phyloP scores from a whole-genome alignment of 2,888 invertebrate species.

The Xanthorhoe spadicearia region DNA sequence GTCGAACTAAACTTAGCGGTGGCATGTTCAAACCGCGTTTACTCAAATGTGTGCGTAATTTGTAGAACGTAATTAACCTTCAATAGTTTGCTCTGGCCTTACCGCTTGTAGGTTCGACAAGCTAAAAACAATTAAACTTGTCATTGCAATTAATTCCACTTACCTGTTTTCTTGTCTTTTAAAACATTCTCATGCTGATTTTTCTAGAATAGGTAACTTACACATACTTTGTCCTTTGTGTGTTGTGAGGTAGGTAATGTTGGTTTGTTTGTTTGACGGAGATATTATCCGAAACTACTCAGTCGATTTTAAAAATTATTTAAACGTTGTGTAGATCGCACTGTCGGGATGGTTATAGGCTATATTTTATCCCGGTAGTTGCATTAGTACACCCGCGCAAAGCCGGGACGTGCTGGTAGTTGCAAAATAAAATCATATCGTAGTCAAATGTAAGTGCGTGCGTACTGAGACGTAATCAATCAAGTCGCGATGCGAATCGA shows the following conservation, averaged over 20 bases:
- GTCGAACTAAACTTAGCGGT: constrained; percentile 9
- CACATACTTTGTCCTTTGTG: not conserved
- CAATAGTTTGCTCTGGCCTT: constrained; percentile 41
- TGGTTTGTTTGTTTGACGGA: not conserved
- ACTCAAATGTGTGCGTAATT: constrained; percentile 40
- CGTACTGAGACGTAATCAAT: constrained; percentile 20
- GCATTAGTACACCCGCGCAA: too few species aligned
- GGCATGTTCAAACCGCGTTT: constrained; percentile 47
- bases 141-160: constrained; percentile 11
- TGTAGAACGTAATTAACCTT: constrained; percentile 48
- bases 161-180: constrained; percentile 6
- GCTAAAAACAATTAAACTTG: constrained; percentile 33
- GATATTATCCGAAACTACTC: not conserved
- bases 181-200: not conserved
- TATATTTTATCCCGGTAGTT: too few species aligned
- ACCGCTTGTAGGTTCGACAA: constrained; percentile 29
- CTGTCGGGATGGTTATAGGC: too few species aligned
- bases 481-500: constrained; percentile 21
- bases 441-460: constrained; percentile 11
- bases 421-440: constrained; percentile 5
- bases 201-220: not conserved
- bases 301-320: too few species aligned
- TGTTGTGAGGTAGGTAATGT: too few species aligned
- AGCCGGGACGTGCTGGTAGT: too few species aligned
- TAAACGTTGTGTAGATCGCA: too few species aligned